Evolutionary conservation across 2,888 invertebrate genomes (phyloP), one percentile per base, ranked within the genome.

Genomic region (Zootermopsis nevadensis): DNA sequence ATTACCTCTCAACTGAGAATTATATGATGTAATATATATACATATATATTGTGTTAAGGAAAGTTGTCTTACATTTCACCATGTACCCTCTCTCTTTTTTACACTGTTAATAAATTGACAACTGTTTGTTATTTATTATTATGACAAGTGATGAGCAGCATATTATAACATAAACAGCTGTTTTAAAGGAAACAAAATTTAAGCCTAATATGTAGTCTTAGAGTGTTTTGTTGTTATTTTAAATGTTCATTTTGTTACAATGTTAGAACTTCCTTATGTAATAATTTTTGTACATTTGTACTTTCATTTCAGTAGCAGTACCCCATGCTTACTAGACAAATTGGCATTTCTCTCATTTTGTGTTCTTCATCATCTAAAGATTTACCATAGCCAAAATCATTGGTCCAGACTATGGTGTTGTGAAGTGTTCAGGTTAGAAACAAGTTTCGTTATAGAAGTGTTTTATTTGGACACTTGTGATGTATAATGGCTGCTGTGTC

Each of bases 51-150:
- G 8, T 74, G 38, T 74, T 74, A 74, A 74, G 24, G 24, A 74
- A 31, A 74, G 74, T 38, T 74, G 74, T 38, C 38, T 74, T 74
- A 74, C 33, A 33, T 69, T 69, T 69, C 31, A 69, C 74, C 74
- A 1, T 74, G 38, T 22, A 74, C 38, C 38, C 35, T 30, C n/a
- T 30, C n/a, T 74, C 74, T 74, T 74, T 74, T 74, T 74, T 74
- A 74, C 74, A 74, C 74, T 74, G 74, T 74, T 74, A 74, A 74
- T 74, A 74, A 67, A 38, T 74, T 74, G 42, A 38, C 74, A 74
- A 74, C 38, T 38, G 74, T 74, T 74, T 74, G 74, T 74, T 74
- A 74, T 74, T 74, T 42, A 74, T 74, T 74, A 74, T 38, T 74
- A 74, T 33, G 33, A 33, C 15, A 69, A 33, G 33, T 42, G 74